Evolutionary conservation across 2,888 invertebrate species (phyloP), one percentile per base, ranked within the genome.

Genomic region (Himalopsyche kuldschensis): DNA sequence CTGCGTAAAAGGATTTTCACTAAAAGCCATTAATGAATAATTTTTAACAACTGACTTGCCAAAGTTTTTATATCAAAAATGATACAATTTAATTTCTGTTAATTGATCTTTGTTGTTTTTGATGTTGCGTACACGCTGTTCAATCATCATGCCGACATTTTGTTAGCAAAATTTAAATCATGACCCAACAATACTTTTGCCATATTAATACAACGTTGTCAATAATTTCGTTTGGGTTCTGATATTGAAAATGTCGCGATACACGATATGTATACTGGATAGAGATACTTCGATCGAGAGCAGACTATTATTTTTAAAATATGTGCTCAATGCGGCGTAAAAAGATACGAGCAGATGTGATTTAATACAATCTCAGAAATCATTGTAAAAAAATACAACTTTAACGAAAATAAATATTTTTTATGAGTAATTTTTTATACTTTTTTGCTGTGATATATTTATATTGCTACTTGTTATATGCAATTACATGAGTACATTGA

Each of bases 1-100:
- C 27, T 10, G 27, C 69, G 69, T 69, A 27, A 69, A 69, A 69
- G 69, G 69, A 69, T 69, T 69, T 69, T 69, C 69, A 30, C 69
- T 69, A 69, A 69, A 69, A 32, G 75, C 75, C 79, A 82, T 82
- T 82, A 79, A 82, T 79, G 75, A 82, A 79, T 79, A 82, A 82
- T 79, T 82, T 82, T 82, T 79, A 79, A 30, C 82, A 79, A 82
- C 79, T 63, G 79, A 82, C 78, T 82, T 78, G 78, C 31, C 76
- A 32, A 82, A 82, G 75, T 82, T 82, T 82, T 55, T 41, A 69
- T 46, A 75, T 69, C 69, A 69, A 69, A 69, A 69, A 69, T 69
- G 69, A 69, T 69, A 69, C 27, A 69, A 69, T 69, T 69, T 69
- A 10, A 4, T 69, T 69, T 69, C 69, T 30, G 69, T 27, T 69